These are phyloP conservation scores for Penelope pileata DNA, from an alignment of 2,113 vertebrate species.

Conservation along the genomic window DNA sequence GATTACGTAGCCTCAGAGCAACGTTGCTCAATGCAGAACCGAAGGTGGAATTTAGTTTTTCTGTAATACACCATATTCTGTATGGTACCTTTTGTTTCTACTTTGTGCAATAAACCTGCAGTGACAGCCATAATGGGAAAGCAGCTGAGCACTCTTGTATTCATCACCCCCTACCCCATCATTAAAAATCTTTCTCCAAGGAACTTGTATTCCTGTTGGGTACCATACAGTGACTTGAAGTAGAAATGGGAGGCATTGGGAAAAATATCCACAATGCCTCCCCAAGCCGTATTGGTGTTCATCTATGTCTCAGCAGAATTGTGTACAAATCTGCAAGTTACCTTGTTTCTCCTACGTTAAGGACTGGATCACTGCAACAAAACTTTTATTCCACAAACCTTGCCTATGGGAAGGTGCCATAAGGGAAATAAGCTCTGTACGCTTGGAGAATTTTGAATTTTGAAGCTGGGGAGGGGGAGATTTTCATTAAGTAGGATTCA, in stretches of 20 bases:
- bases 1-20: neutral
- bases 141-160: neutral
- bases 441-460: neutral
- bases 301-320: neutral
- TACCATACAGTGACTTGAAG: neutral
- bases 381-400: neutral
- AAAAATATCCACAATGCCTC: neutral
- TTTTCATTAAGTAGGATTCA: neutral
- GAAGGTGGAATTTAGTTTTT: neutral
- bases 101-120: neutral
- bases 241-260: neutral
- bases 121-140: neutral
- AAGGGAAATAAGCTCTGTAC: neutral
- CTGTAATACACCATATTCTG: neutral
- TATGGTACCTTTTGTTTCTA: neutral
- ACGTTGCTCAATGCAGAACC: neutral
- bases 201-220: neutral
- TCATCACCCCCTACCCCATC: fast-evolving
- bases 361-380: neutral
- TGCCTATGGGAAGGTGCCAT: neutral
- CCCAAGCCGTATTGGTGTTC: fast-evolving
- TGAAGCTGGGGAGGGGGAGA: neutral
- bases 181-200: neutral
- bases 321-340: fast-evolving
- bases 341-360: neutral